Conservation (phyloP, 2,888 invertebrate species). For the Drosophila crucigera region DNA sequence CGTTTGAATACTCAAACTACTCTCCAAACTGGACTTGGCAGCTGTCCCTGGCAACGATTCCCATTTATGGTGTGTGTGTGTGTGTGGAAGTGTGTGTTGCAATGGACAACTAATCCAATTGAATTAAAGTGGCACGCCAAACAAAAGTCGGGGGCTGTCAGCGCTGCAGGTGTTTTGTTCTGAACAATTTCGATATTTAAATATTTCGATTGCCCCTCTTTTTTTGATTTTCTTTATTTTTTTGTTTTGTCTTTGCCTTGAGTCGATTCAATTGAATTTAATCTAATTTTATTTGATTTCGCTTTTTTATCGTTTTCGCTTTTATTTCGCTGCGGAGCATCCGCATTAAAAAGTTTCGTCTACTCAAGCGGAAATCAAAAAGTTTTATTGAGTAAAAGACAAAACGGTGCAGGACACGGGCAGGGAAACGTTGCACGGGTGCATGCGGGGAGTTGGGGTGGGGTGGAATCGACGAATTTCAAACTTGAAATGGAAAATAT, state of each 20-base stretch:
- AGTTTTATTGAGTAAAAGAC: conserved; percentile 72
- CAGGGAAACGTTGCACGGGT: neutral
- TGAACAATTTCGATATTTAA: conserved; percentile 67
- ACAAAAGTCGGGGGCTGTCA: neutral
- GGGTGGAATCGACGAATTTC: conserved; percentile 4
- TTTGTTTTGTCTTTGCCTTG: conserved; percentile 41
- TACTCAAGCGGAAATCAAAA: conserved; percentile 79
- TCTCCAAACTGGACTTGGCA: neutral
- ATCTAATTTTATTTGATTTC: conserved; percentile 63
- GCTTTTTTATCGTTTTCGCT: conserved; percentile 36
- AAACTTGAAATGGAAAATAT: conserved; percentile 59
- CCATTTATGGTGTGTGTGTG: conserved; percentile 9
- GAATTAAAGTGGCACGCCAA: conserved; percentile 61
- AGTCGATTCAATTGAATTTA: conserved; percentile 61
- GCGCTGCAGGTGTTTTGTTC: conserved; percentile 48
- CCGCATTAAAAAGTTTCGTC: conserved; percentile 76
- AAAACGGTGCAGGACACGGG: conserved; percentile 13
- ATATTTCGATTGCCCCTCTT: conserved; percentile 29
- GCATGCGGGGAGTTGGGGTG: neutral
- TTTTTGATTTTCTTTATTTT: conserved; percentile 4
- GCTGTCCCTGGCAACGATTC: conserved; percentile 43
- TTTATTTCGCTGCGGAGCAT: conserved; percentile 48
- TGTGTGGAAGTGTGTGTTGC: conserved; percentile 38
- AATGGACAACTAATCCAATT: conserved; percentile 72
- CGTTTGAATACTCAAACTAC: neutral